These are phyloP conservation scores for Brachionus manjavacas DNA, from an alignment of 1,140 invertebrate genomes.

Conservation along the genomic window DNA sequence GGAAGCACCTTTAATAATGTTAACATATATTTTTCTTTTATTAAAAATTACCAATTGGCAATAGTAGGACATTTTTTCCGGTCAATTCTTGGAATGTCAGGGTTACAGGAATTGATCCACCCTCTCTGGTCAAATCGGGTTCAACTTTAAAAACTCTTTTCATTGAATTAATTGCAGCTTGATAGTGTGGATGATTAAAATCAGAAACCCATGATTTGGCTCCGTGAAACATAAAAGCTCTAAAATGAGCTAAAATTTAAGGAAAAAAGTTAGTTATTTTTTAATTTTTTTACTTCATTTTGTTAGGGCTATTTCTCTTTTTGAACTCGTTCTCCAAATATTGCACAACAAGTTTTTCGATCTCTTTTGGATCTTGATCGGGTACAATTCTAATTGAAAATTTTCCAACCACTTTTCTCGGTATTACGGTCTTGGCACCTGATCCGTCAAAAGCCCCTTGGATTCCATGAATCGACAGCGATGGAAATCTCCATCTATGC, in stretches of 20 bases:
- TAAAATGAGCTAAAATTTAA: conserved; percentile 47
- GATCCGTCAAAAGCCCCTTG: conserved; percentile 84
- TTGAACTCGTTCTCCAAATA: conserved; percentile 68
- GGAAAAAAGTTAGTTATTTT: not conserved
- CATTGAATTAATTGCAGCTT: conserved; percentile 77
- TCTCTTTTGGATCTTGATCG: conserved; percentile 74
- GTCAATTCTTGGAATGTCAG: conserved; percentile 71
- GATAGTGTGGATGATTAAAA: conserved; percentile 82
- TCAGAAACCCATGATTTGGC: conserved; percentile 85
- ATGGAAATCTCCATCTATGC: conserved; percentile 75
- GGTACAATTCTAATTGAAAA: conserved; percentile 92
- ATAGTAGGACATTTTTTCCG: conserved; percentile 81
- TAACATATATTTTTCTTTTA: not conserved
- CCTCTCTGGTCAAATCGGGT: conserved; percentile 88
- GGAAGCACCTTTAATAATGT: conserved; percentile 53
- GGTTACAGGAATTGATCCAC: conserved; percentile 52
- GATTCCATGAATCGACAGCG: conserved; percentile 59
- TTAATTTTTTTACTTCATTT: conserved; percentile 65
- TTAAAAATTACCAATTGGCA: conserved; percentile 70
- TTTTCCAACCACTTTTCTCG: conserved; percentile 84
- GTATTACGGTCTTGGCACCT: conserved; percentile 91
- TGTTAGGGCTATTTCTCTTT: conserved; percentile 75
- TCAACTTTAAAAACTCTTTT: conserved; percentile 83
- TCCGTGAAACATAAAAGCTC: conserved; percentile 67
- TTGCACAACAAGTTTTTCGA: conserved; percentile 58